A percentile compares a stretch with the other conserved stretches of the same genome.
Evolutionary conservation across 2,888 invertebrate genomes (phyloP).

Genomic region (Scaptodrosophila latifasciaeformis): DNA sequence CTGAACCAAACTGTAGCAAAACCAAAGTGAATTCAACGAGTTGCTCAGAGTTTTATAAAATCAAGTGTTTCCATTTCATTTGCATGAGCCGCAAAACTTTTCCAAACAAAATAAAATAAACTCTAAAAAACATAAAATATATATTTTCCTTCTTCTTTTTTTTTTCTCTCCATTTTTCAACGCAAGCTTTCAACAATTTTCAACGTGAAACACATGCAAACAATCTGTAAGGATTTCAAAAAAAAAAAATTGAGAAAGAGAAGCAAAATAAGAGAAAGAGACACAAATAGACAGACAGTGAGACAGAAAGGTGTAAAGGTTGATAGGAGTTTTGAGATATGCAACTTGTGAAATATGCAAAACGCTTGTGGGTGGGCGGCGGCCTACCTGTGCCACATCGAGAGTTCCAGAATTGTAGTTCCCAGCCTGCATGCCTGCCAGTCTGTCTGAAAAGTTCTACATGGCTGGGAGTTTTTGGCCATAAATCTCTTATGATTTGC

Average conservation of each 20-base stretch:
- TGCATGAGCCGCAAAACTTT: slow-evolving; percentile 58
- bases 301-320: not conserved
- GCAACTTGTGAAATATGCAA: slow-evolving; percentile 44
- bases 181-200: slow-evolving; percentile 38
- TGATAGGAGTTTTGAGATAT: slow-evolving; percentile 2
- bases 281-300: not conserved
- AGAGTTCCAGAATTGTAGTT: no score
- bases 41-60: no score
- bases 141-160: no score
- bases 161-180: no score
- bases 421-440: no score
- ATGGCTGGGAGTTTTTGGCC: slow-evolving; percentile 34
- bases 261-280: no score
- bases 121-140: slow-evolving; percentile 42
- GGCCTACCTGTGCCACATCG: no score
- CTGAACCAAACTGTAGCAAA: no score
- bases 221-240: no score
- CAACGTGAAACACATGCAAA: no score
- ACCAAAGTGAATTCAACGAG: no score
- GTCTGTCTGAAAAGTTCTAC: not conserved
- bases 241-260: no score
- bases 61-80: slow-evolving; percentile 67
- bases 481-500: slow-evolving; percentile 53
- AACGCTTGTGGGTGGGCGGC: not conserved
- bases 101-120: slow-evolving; percentile 18